Evolutionary conservation across 2,113 vertebrate genomes (phyloP), one percentile per base, ranked within the genome.

Genomic region (Apteryx owenii): DNA sequence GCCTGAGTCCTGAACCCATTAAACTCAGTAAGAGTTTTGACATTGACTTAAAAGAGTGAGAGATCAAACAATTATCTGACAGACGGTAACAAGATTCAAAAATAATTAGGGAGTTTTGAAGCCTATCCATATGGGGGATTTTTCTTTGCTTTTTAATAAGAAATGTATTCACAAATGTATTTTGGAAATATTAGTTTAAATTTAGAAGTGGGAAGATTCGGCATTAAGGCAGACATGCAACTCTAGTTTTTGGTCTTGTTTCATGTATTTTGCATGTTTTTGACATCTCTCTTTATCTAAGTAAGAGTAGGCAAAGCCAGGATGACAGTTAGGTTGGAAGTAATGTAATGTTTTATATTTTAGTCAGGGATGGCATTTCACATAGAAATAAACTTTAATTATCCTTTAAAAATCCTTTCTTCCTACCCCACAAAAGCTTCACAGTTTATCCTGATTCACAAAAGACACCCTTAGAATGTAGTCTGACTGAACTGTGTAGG

Each of bases 61-160:
- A 95, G 90, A 96, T 97, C 94, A 97, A 95, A 95, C 94, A 94
- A 65, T 94, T 96, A 95, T 91, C 78, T 95, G 96, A 96, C 96
- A 93, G 86, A 84, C 21, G 88, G 79, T 89, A 83, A 88, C 62
- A 92, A 95, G 69, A 97, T 65, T 70, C 71, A 87, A 85, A 81
- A 94, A 80, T 75, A 96, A 88, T 88, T 95, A 95, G 65, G 71
- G 84, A 80, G 61, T 93, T 95, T 96, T 97, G 85, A 93, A 95
- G 53, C 76, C 73, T 81, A 91, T 85, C 46, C 36, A 65, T 94
- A 90, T 2, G 42, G 90, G 85, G 88, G 77, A 44, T 92, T 95
- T 88, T 97, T 96, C 75, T 64, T 83, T 58, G 29, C 66, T 86
- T 94, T 96, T 88, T 92, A 95, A 93, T 78, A 64, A 68, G 53